A percentile compares a stretch with the other conserved stretches of the same genome.
Evolutionary conservation across 2,113 vertebrate genomes (phyloP).

Genomic region (Cardinalis cardinalis): DNA sequence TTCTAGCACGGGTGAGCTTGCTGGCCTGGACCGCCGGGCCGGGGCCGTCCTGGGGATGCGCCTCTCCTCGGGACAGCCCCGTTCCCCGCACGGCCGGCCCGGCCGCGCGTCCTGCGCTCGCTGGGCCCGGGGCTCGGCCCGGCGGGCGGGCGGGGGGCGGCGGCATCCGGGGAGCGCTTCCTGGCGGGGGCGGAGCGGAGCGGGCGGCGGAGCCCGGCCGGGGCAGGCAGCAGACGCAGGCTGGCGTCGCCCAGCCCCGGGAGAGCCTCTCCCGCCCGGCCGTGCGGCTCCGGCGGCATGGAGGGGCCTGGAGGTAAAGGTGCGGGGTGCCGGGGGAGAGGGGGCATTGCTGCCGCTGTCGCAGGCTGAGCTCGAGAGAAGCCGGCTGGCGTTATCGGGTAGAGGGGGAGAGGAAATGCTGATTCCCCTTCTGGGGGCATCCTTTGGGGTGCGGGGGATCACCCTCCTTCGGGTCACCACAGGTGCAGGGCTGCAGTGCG

Average conservation of each 20-base stretch:
- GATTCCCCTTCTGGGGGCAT: background rate
- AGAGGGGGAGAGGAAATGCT: background rate
- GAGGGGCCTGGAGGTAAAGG: background rate
- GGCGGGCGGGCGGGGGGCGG: background rate
- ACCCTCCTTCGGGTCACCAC: fast-evolving
- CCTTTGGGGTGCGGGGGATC: background rate
- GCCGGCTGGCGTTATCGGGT: fast-evolving
- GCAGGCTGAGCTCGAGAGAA: background rate
- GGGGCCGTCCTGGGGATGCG: background rate
- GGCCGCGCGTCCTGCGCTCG: background rate
- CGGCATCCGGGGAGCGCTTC: conserved; percentile 19
- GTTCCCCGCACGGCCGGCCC: background rate
- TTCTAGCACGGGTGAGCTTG: background rate
- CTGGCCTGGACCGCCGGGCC: background rate
- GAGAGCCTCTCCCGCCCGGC: background rate
- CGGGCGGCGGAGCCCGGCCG: background rate
- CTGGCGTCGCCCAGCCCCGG: background rate
- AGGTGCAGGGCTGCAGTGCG: fast-evolving
- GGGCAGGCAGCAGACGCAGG: fast-evolving
- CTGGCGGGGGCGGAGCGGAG: background rate
- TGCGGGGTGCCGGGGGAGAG: background rate
- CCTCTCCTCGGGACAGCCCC: too few species aligned
- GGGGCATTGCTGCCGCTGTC: background rate
- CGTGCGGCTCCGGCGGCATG: background rate
- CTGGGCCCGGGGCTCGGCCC: background rate